Evolutionary conservation across 2,888 invertebrate genomes (phyloP).

Genomic region (Meteorus colon): DNA sequence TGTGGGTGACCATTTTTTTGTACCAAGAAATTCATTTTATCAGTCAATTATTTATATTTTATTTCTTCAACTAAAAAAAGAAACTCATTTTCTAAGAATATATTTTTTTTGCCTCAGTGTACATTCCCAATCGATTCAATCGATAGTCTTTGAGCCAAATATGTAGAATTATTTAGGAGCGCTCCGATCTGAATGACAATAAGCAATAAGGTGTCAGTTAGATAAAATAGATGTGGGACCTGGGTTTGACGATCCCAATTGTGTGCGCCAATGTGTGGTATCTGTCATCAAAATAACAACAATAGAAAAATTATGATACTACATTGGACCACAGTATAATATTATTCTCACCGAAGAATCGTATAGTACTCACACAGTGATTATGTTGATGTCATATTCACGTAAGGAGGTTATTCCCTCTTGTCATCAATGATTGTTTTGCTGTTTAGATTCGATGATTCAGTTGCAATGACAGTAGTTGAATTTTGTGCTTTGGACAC

Average conservation of each 20-base stretch:
- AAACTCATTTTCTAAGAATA: background rate
- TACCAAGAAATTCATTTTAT: background rate
- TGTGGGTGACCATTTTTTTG: background rate
- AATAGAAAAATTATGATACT: constrained; percentile 5
- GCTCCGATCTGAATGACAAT: constrained; percentile 66
- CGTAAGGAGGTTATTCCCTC: constrained; percentile 64
- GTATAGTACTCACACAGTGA: constrained; percentile 49
- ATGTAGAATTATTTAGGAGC: constrained; percentile 44
- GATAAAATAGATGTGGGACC: constrained; percentile 68
- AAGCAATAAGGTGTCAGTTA: constrained; percentile 68
- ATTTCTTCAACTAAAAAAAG: background rate
- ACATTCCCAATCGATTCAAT: background rate
- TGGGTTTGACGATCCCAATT: constrained; percentile 66
- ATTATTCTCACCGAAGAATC: background rate
- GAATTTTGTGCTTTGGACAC: constrained; percentile 57
- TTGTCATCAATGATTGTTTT: constrained; percentile 65
- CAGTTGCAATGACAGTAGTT: constrained; percentile 56
- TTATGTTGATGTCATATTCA: constrained; percentile 44
- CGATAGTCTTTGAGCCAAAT: background rate
- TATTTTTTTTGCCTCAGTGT: background rate
- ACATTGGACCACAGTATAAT: background rate
- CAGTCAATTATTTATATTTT: background rate
- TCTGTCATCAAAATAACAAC: constrained; percentile 56
- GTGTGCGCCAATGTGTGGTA: constrained; percentile 67
- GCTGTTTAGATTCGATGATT: constrained; percentile 64